A percentile compares a stretch with the other conserved stretches of the same genome.
Conservation (phyloP, 2,888 invertebrate genomes). For the Stenurella melanura region DNA sequence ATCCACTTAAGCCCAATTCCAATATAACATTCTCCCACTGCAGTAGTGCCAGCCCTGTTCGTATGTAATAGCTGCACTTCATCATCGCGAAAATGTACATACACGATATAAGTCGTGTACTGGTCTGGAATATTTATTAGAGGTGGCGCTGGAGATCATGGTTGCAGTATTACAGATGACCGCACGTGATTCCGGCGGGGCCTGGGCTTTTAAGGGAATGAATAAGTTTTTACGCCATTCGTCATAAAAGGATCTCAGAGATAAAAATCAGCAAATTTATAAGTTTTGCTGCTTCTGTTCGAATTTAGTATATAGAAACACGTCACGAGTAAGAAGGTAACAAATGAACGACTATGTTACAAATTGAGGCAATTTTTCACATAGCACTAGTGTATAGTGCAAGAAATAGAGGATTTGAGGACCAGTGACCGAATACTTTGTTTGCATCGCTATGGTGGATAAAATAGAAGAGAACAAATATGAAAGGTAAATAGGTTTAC, state of each 20-base stretch:
- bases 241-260: slow-evolving; percentile 46
- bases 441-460: neutral
- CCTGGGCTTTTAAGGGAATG: slow-evolving; percentile 53
- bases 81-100: slow-evolving; percentile 28
- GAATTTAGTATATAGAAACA: slow-evolving; percentile 25
- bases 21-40: neutral
- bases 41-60: neutral
- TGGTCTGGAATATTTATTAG: slow-evolving; percentile 33
- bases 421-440: neutral
- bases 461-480: too few relatives aligned
- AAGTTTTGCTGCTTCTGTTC: slow-evolving; percentile 22
- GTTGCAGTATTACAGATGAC: slow-evolving; percentile 45
- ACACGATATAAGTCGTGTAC: slow-evolving; percentile 20
- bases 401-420: neutral
- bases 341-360: slow-evolving; percentile 36
- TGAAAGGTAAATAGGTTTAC: too few relatives aligned
- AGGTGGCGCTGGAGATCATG: slow-evolving; percentile 13
- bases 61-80: slow-evolving; percentile 9
- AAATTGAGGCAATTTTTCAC: slow-evolving; percentile 20
- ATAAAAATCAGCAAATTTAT: slow-evolving; percentile 44
- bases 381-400: neutral
- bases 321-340: slow-evolving; percentile 41
- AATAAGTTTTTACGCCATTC: slow-evolving; percentile 53
- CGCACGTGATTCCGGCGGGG: slow-evolving; percentile 45
- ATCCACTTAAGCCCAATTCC: neutral